These are phyloP conservation scores for Ectemnius cavifrons DNA, from an alignment of 2,888 invertebrate genomes.

Conservation along the genomic window DNA sequence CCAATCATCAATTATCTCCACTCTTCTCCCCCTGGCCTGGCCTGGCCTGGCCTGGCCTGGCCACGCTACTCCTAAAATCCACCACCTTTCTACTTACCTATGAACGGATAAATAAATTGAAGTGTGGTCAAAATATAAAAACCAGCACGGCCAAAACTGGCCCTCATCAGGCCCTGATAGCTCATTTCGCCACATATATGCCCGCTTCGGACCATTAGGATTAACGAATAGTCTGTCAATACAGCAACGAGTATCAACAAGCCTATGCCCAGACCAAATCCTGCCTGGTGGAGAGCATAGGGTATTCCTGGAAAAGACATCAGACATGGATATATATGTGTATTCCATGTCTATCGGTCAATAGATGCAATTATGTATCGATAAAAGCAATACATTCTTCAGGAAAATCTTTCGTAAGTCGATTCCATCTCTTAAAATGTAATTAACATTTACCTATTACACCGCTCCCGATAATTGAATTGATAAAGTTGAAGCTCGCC, in stretches of 20 bases:
- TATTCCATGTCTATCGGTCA: not conserved
- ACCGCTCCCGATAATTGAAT: constrained; percentile 92
- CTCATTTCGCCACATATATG: constrained; percentile 88
- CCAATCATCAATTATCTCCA: not conserved
- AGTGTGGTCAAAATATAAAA: constrained; percentile 86
- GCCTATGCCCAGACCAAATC: constrained; percentile 87
- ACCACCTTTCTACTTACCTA: constrained; percentile 81
- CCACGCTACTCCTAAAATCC: not conserved
- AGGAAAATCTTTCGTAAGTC: too few relatives aligned
- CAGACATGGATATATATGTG: too few relatives aligned
- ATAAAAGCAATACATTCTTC: too few relatives aligned
- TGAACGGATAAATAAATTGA: constrained; percentile 91
- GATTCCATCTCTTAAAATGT: too few relatives aligned
- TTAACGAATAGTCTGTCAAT: constrained; percentile 89
- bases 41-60: too few relatives aligned
- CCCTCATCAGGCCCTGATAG: constrained; percentile 89
- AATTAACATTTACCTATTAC: constrained; percentile 84
- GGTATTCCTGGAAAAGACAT: constrained; percentile 81
- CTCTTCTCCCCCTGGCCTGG: too few relatives aligned
- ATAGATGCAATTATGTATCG: too few relatives aligned
- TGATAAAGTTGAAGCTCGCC: constrained; percentile 92
- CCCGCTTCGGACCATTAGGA: constrained; percentile 87
- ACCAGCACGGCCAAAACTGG: constrained; percentile 88
- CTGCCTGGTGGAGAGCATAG: constrained; percentile 89
- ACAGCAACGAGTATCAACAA: constrained; percentile 85